phyloP scores from a whole-genome alignment of 2,888 invertebrate genomes.

The Neoascia interrupta region DNA sequence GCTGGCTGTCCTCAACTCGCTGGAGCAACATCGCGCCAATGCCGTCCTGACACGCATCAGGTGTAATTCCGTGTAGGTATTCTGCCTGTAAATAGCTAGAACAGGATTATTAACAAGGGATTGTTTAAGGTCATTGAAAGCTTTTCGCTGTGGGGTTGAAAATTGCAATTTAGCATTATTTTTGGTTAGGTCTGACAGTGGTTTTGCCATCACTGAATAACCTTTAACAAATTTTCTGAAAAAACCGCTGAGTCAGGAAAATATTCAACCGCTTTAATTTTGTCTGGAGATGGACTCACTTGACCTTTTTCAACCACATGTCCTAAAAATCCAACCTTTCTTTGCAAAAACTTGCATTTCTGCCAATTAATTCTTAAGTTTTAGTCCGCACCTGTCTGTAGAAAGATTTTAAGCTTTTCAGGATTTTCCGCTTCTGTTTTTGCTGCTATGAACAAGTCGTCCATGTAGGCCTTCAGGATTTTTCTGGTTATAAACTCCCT shows the following conservation, averaged over 20 bases:
- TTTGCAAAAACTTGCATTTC: slow-evolving; percentile 39
- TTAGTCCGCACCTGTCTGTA: slow-evolving; percentile 8
- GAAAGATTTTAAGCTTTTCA: slow-evolving; percentile 44
- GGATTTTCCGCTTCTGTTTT: slow-evolving; percentile 17
- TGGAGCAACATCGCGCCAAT: slow-evolving; percentile 25
- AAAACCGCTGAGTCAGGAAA: slow-evolving; percentile 38
- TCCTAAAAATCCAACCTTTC: slow-evolving; percentile 31
- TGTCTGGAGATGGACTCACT: slow-evolving; percentile 47
- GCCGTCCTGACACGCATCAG: slow-evolving; percentile 16
- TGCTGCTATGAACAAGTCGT: slow-evolving; percentile 52
- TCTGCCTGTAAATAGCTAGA: slow-evolving; percentile 8
- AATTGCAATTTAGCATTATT: slow-evolving; percentile 9
- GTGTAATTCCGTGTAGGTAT: slow-evolving; percentile 1
- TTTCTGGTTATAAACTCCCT: slow-evolving; percentile 30
- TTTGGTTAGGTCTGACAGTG: slow-evolving; percentile 3
- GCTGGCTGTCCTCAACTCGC: slow-evolving; percentile 7
- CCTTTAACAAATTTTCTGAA: slow-evolving; percentile 42
- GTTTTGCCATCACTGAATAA: slow-evolving; percentile 17
- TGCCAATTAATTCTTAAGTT: slow-evolving; percentile 46
- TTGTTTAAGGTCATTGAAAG: not conserved
- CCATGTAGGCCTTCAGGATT: slow-evolving; percentile 43
- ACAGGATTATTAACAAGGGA: not conserved
- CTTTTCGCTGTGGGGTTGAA: slow-evolving; percentile 6
- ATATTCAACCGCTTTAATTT: slow-evolving; percentile 31
- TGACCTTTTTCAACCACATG: slow-evolving; percentile 28